Base-by-base conservation (phyloP, 2,888 invertebrate species). In the Piscicola geometra region DNA sequence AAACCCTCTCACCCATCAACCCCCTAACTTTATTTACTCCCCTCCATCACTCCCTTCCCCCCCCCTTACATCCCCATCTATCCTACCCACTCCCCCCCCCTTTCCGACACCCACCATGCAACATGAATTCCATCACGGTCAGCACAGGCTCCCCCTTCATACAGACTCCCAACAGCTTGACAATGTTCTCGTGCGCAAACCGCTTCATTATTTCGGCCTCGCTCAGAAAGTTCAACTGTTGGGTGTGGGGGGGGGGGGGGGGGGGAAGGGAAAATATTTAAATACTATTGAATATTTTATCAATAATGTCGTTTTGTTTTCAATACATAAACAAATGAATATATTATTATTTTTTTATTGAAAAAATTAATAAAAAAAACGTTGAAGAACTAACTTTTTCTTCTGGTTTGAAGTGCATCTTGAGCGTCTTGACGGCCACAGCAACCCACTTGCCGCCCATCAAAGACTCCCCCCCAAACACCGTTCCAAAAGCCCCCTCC, bases 131-230 rank as follows among this genome's bases (percentile, higher is more conserved):
- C 94, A 95, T 94, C 21, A 95, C 90, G 0, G 92, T 92, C 83
- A 92, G 92, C 67, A 94, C 91, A 0, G 94, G 94, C 82, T 93
- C 93, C 67, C 89, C 90, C 82, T 91, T 90, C 0, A 93, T 92
- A 81, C 93, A 92, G 18, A 95, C 93, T 0, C 92, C 94, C 30
- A 94, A 86, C 41, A 95, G 87, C 80, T 90, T 89, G 21, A 95
- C 91, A 75, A 95, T 91, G 84, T 95, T 94, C 82, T 90, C 90
- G 84, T 95, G 94, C 76, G 93, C 91, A 85, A 95, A 93, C 69
- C 92, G 89, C 84, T 94, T 94, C 94, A 95, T 95, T 32, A 93
- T 91, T 84, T 94, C 93, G 0, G 94, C 94, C 85, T 95, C 95
- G 73, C 93, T 91, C 56, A 95, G 87, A 82, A 95, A 95, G 84